Evolutionary conservation across 2,113 vertebrate species (phyloP).

Genomic region (Tachuris rubrigastra): DNA sequence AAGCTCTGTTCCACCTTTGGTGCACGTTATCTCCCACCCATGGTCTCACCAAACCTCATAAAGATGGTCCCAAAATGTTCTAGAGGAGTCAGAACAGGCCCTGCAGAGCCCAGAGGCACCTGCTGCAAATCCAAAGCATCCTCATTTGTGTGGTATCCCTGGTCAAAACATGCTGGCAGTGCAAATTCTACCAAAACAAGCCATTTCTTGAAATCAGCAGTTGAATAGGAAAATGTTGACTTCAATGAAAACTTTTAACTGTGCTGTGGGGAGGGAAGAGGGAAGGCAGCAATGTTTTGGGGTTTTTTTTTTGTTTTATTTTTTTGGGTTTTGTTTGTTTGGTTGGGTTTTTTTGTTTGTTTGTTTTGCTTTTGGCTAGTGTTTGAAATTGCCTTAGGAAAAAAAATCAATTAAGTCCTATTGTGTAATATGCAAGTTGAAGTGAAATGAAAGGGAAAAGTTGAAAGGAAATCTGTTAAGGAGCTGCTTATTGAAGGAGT

Average conservation of each 20-base stretch:
- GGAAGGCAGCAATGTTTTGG: not conserved
- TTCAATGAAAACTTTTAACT: not conserved
- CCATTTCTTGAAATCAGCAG: not conserved
- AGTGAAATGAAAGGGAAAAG: conserved; percentile 10
- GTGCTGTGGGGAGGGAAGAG: not conserved
- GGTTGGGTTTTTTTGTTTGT: not conserved
- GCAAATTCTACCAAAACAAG: not conserved
- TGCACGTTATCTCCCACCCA: not conserved
- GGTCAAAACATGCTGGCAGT: not conserved
- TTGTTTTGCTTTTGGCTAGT: not conserved
- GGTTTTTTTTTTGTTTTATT: too few species aligned
- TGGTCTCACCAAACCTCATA: not conserved
- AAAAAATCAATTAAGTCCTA: not conserved
- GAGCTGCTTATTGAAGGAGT: conserved; percentile 21
- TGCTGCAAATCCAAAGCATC: not conserved
- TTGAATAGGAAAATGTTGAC: not conserved
- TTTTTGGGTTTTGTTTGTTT: too few species aligned
- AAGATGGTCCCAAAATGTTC: not conserved
- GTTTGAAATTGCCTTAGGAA: not conserved
- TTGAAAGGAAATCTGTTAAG: conserved; percentile 31
- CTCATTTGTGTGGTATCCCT: not conserved
- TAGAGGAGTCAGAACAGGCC: not conserved
- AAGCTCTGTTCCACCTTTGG: not conserved
- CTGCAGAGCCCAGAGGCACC: not conserved
- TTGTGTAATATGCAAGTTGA: conserved; percentile 8